Base-by-base conservation (phyloP, 2,113 vertebrate species). In the Platichthys stellatus region DNA sequence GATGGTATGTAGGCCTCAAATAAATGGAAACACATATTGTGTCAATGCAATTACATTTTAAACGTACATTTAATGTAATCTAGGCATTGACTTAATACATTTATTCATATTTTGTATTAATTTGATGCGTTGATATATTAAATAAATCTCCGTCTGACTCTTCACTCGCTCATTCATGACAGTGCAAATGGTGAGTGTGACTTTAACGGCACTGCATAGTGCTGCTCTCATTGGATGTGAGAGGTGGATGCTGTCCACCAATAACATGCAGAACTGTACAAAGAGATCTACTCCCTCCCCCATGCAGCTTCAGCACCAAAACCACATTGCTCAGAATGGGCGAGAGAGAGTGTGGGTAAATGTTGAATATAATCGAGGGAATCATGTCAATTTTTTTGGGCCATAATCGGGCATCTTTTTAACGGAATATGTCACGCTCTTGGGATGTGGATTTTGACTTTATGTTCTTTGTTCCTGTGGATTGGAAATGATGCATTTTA, bases 211-310 rank as follows among this genome's bases (percentile, higher is more conserved):
- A 47, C 11, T 62, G 43, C 40, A 8, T 63, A 20, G 51, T 12
- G 17, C 61, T 1, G 13, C 17, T 69, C 77, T 81, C 62, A 83
- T 80, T 92, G 89, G 83, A 65, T 68, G 80, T 12, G 53, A 62
- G 58, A 28, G 76, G 49, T 51, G 43, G 78, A 81, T 85, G 75
- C 83, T 87, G 69, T 72, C 59, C 65, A 76, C 88, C 91, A 94
- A 89, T 91, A 62, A 88, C 63, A 86, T 40, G 71, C 70, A 72
- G 82, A 62, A 80, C 81, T 87, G 88, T 82, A 90, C 86, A 88
- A 84, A 91, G 92, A 78, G 81, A 92, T 93, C 92, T 74, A 90
- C 76, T 90, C 89, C 85, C 83, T 88, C 71, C 71, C 66, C 74
- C 82, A 65, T 20, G 60, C 75, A 80, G 73, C 78, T 31, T 58